These are phyloP conservation scores for Polydrusus pterygomalis DNA, from an alignment of 2,888 invertebrate species.

Conservation along the genomic window DNA sequence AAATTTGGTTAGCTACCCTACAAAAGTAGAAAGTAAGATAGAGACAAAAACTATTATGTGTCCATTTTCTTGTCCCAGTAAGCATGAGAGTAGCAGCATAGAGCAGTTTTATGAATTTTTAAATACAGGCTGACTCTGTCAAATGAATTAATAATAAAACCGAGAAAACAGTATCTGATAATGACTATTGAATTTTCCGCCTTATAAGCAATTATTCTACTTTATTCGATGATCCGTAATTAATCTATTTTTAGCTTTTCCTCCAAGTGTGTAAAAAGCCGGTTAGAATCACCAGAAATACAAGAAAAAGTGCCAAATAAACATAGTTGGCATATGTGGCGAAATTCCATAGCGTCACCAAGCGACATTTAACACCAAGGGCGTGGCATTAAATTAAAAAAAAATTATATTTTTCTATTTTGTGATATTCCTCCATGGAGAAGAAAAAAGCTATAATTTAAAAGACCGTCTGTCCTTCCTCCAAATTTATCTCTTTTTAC, in stretches of 20 bases:
- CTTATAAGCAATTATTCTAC: neutral
- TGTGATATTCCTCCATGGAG: constrained; percentile 10
- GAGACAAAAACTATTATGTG: too few relatives aligned
- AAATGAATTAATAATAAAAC: neutral
- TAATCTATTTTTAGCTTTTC: constrained; percentile 36
- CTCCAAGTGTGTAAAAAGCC: constrained; percentile 31
- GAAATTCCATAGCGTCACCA: constrained; percentile 34
- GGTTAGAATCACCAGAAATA: constrained; percentile 24
- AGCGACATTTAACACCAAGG: constrained; percentile 37
- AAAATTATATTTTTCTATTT: constrained; percentile 28
- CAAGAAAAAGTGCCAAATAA: constrained; percentile 14
- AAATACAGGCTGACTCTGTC: too few relatives aligned
- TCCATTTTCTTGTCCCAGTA: too few relatives aligned
- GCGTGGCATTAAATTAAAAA: constrained; percentile 41
- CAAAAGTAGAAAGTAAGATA: too few relatives aligned
- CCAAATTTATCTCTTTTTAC: constrained; percentile 72
- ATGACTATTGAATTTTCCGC: neutral
- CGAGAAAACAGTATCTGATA: neutral
- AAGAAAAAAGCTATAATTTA: constrained; percentile 40
- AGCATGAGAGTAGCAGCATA: too few relatives aligned
- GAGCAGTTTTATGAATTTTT: too few relatives aligned
- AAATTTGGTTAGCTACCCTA: too few relatives aligned
- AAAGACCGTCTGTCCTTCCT: constrained; percentile 64
- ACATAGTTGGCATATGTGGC: constrained; percentile 29
- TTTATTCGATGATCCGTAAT: constrained; percentile 25